Evolutionary conservation across 2,113 vertebrate species (phyloP), one percentile per base, ranked within the genome.

Genomic region (Amphiprion percula): DNA sequence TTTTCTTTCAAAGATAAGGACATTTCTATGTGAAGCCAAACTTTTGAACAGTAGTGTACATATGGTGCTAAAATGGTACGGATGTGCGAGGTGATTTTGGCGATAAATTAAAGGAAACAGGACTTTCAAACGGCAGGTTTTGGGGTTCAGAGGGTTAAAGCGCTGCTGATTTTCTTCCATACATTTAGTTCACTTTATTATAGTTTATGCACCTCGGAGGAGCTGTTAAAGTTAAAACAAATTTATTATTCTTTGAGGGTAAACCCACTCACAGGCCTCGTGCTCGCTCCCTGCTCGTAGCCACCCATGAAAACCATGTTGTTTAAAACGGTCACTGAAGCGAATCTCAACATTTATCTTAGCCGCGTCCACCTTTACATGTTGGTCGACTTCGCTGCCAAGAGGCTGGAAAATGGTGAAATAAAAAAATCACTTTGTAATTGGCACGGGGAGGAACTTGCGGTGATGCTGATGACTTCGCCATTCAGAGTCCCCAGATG

Each of bases 281-380:
- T 37, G 16, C 26, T 70, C 33, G 3, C 44, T 63, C 67, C 37
- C 46, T n/a, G 37, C 58, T 73, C 26, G 6, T 17, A 62, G n/a
- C 41, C 52, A 78, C 47, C 33, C 61, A 49, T 83, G 65, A 80
- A 88, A 84, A 80, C 86, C 80, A 74, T 26, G 12, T 65, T 77
- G 84, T 87, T 88, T 83, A 74, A 81, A 80, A 72, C 44, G 21
- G 37, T 50, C 64, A 77, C 64, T 72, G 78, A 87, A 87, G 59
- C 79, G 63, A 86, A 88, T 79, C 66, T 91, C 53, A 86, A 88
- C 85, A 86, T 91, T 89, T 86, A 66, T 77, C 44, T 82, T 41
- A 11, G 33, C 74, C 5, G 63, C 4, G 23, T 80, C 67, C 62
- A 90, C 81, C 73, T 87, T 82, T 78, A 67, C 73, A 56, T 59